These are phyloP conservation scores for Yponomeuta malinellus DNA, from an alignment of 2,888 invertebrate genomes.

Conservation along the genomic window DNA sequence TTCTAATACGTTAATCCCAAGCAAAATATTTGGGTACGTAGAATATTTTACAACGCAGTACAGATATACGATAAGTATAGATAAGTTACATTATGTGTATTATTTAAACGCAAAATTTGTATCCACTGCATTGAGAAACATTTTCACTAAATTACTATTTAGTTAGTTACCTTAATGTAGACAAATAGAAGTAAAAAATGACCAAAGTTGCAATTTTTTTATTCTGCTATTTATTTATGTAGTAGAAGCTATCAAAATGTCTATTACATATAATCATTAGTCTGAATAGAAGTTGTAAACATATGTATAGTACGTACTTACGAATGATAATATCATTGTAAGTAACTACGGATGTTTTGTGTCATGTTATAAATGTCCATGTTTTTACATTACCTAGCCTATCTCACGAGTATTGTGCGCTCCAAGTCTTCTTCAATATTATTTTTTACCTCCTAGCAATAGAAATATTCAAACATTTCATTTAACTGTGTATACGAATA, in stretches of 20 bases:
- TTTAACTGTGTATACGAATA: not conserved
- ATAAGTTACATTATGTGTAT: too few species aligned
- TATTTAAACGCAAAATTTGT: too few species aligned
- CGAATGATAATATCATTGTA: not conserved
- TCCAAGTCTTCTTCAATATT: slow-evolving; percentile 50
- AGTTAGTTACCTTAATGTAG: not conserved
- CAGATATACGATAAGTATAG: too few species aligned
- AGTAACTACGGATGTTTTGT: not conserved
- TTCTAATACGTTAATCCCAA: not conserved
- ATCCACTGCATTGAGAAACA: not conserved
- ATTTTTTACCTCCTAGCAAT: slow-evolving; percentile 38
- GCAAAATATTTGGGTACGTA: not conserved
- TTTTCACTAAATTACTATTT: slow-evolving; percentile 2
- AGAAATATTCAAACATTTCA: slow-evolving; percentile 20
- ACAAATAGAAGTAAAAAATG: not conserved
- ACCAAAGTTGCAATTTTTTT: not conserved
- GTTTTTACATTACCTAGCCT: slow-evolving; percentile 24
- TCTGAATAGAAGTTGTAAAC: not conserved
- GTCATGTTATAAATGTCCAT: slow-evolving; percentile 4
- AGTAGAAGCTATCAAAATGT: not conserved
- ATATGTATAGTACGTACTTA: not conserved
- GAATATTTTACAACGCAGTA: not conserved
- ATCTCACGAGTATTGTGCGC: slow-evolving; percentile 72
- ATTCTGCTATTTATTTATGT: not conserved
- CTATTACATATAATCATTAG: not conserved